Base-by-base conservation (phyloP, 2,888 invertebrate genomes). In the Apotomis turbidana region DNA sequence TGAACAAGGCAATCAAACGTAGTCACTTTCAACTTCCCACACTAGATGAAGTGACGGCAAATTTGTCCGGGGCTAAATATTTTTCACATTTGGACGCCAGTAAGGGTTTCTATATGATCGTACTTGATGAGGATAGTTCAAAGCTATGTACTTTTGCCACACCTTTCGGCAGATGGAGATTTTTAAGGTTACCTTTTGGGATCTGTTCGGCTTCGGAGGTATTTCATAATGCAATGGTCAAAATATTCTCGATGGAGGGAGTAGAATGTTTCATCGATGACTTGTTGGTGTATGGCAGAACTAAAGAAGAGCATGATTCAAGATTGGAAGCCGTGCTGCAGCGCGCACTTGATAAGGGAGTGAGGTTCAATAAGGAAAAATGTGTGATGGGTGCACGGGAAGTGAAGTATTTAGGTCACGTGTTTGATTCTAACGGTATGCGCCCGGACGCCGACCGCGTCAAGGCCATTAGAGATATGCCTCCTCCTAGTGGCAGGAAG, bases 11-110 rank as follows among this genome's bases (percentile, higher is more conserved):
- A 15, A 66, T 76, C 0, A 69, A 70, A 13, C 72, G 76, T 8
- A 71, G 75, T 36, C 75, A 75, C 41, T 75, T 75, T 71, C 76
- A 73, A 51, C 60, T 76, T n/a, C 76, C 76, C 4, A 75, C 76
- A 0, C 36, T 76, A 9, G 70, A 75, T 36, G 73, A 74, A 36
- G 64, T 73, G 6, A 61, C 74, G 3, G 27, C 66, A 8, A 68
- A 76, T 12, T 44, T 76, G 1, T 6, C 64, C 5, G 75, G 76
- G 0, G 70, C 74, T 5, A 63, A 68, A 12, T 68, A 68, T 72
- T 74, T 74, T 67, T 68, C 74, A 27, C 60, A 70, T 41, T 57
- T 69, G 9, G 74, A 74, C 44, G 76, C 74, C 0, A 71, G 61
- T 2, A 74, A 74, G 4, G 75, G 73, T 1, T 74, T 76, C 64